phyloP scores from a whole-genome alignment of 2,113 vertebrate species.

The Hyperopisus bebe region DNA sequence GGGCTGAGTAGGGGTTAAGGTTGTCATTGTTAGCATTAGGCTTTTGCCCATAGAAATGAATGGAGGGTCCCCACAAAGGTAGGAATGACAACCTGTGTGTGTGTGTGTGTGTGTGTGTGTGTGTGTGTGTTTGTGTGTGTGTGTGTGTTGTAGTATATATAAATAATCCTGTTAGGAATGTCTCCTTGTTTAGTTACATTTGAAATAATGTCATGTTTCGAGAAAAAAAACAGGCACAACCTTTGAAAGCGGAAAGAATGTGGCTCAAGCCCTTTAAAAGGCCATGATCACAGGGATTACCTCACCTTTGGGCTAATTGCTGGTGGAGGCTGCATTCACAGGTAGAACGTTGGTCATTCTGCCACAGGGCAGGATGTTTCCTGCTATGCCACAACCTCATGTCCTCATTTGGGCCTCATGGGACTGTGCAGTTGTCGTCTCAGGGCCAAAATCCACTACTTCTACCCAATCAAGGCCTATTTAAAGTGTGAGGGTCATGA shows the following conservation, averaged over 20 bases:
- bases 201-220: not conserved
- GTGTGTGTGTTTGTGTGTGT: not conserved
- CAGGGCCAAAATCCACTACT: not conserved
- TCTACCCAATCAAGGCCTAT: not conserved
- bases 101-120: too few species aligned
- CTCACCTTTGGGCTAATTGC: constrained; percentile 12
- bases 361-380: constrained; percentile 35
- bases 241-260: constrained; percentile 10
- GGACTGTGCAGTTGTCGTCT: not conserved
- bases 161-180: not conserved
- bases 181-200: constrained; percentile 6
- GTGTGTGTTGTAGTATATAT: not conserved
- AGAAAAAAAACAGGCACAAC: not conserved
- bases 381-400: constrained; percentile 17
- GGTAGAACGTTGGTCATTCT: constrained; percentile 40
- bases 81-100: not conserved
- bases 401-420: constrained; percentile 8
- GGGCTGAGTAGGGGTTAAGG: not conserved
- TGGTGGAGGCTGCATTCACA: constrained; percentile 30
- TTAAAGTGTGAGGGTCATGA: not conserved
- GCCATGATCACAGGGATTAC: constrained; percentile 27
- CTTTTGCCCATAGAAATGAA: not conserved
- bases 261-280: constrained; percentile 24
- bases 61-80: not conserved
- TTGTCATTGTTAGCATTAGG: not conserved